A percentile compares a stretch with the other conserved stretches of the same genome.
Conservation (phyloP, 2,888 invertebrate genomes). For the Diplazon laetatorius region DNA sequence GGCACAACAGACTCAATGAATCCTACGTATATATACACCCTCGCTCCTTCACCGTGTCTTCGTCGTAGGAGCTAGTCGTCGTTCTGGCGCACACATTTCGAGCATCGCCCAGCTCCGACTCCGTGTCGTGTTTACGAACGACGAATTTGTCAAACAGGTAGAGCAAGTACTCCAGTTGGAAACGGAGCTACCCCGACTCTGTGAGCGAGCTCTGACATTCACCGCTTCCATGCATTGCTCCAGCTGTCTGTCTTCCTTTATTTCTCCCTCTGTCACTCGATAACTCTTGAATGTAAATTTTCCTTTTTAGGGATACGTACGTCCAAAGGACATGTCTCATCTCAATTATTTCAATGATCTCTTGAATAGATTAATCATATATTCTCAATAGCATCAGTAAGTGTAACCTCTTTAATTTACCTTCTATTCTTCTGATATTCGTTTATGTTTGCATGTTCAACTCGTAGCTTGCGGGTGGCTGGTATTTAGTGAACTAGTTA, state of each 20-base stretch:
- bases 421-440: no score
- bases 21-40: constrained; percentile 4
- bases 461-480: no score
- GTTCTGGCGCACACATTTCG: constrained; percentile 26
- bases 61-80: not conserved
- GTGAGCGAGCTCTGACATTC: not conserved
- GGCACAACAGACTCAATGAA: constrained; percentile 41
- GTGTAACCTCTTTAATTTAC: no score
- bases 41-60: constrained; percentile 17
- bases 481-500: no score
- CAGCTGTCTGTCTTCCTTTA: not conserved
- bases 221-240: no score
- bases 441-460: no score
- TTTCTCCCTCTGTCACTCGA: not conserved
- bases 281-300: no score
- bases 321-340: no score
- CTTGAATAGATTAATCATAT: no score
- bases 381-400: no score
- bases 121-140: constrained; percentile 38
- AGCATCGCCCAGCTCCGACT: constrained; percentile 19
- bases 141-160: constrained; percentile 41
- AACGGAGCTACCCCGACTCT: constrained; percentile 1
- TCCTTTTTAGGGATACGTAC: no score
- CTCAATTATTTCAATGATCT: no score
- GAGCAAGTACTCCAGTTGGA: constrained; percentile 9